Base-by-base conservation (phyloP, 2,888 invertebrate species). In the Glaucopsyche alexis region DNA sequence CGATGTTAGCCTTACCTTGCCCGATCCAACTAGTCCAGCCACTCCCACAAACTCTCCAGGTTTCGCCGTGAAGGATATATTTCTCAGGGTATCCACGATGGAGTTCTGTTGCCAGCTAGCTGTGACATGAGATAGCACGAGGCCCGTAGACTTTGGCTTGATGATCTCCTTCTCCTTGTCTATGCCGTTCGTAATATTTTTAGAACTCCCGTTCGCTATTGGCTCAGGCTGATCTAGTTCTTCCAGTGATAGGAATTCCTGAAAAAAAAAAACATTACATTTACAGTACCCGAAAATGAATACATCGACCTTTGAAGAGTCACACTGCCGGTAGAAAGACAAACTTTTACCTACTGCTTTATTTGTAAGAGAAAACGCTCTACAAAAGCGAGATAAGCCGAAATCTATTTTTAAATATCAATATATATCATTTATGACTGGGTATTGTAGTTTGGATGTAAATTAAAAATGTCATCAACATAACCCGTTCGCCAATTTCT, bases 21-120 rank as follows among this genome's bases (percentile, higher is more conserved):
- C 97, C 7, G 95, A 88, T n/a, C 96, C 97, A 0, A 97, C 96
- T 50, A 95, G 94, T 14, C 97, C 97, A 60, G 96, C 95, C 1
- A 97, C 88, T 1, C 95, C 95, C 60, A 96, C 87, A 72, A 95
- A 90, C 78, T 94, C 93, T 50, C 95, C 95, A 55, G 91, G 94
- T 19, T 87, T 84, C 0, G 94, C 89, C 0, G 90, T 89, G 0
- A 95, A 78, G 19, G 87, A 89, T 6, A 95, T 80, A 60, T 93
- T 85, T 49, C 94, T 90, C 71, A 95, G 80, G 0, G 94, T 95
- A 70, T 95, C 93, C 13, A 93, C 92, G 14, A 93, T 93, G 3
- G 91, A 85, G 67, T 91, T 88, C 2, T 85, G 83, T 64, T 84
- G 83, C 93, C 93, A 93, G 71, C 90, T 81, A 72, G 88, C 84